Base-by-base conservation (phyloP, 2,113 vertebrate genomes). In the Lycaon pictus region DNA sequence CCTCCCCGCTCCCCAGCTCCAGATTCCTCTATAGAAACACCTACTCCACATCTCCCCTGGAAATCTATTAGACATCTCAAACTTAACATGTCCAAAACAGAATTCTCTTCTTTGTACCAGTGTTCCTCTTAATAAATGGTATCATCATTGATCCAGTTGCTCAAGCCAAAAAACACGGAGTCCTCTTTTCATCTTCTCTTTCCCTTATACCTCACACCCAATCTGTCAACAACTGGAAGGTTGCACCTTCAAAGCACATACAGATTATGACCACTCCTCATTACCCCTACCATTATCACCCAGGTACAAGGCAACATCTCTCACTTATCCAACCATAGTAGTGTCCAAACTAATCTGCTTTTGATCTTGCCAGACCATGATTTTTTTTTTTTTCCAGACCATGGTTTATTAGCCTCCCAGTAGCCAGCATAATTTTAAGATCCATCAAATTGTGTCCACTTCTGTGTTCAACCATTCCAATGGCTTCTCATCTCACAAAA, bases 401-500 rank as follows among this genome's bases (percentile, higher is more conserved):
- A 62, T 11, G 7, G 58, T 32, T 79, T 90, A 91, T 51, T 17
- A 87, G 22, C 35, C 48, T 86, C 69, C 85, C 3, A 53, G 20
- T 71, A 94, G 48, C 51, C 88, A 88, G 1, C n/a, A 56, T 81
- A 20, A 96, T 74, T 81, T 76, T 29, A 86, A 86, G 29, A 87
- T 23, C 23, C 51, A 58, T 69, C 72, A 93, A 76, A 11, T 96
- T 77, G n/a, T 8, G 12, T 35, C 67, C 67, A 82, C 77, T 93
- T 94, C 53, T 81, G 43, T 88, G 53, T 43, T 96, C 56, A 92
- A 74, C 60, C 60, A 97, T 23, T 80, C 58, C 84, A 95, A 37
- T 56, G 53, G 67, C 51, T 93, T 56, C 55, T 72, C 7, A 60
- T 63, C 43, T 88, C 51, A 80, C 35, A 81, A 71, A 92, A 4